Base-by-base conservation (phyloP, 2,113 vertebrate genomes). In the Gobius niger region DNA sequence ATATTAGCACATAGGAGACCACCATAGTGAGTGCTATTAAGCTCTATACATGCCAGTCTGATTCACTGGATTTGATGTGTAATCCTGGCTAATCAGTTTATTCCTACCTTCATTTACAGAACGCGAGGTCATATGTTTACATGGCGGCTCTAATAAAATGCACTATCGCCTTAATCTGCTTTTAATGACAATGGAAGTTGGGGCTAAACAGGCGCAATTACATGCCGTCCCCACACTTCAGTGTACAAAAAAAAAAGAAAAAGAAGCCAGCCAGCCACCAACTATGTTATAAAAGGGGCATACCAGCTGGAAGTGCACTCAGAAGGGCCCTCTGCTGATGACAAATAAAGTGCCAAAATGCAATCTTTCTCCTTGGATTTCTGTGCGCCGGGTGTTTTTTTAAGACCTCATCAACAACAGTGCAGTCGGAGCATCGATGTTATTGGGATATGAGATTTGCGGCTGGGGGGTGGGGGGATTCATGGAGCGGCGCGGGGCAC, bases 401-500 rank as follows among this genome's bases (percentile, higher is more conserved):
- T 41, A 61, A 70, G 65, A 69, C 69, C 62, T 87, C 77, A 57
- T 84, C 70, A 78, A 71, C 77, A 80, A 63, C 78, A 47, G 78
- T 59, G 79, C 67, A 82, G 77, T 76, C 67, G 68, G 75, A 81
- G 78, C 68, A 77, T 74, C 76, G 67, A 34, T 76, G 78, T 83
- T 85, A 75, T 88, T 83, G 80, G 80, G 82, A 78, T 82, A 61
- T 81, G 75, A 82, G 80, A 78, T 75, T 71, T 82, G 75, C 76
- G 82, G 62, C 79, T 68, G 51, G 46, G 77, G 80, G 76, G 77
- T 80, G 59, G 81, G 83, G 78, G 75, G 82, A 61, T 74, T 73
- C n/a, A n/a, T n/a, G n/a, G 79, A 85, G 78, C 86, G 82, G 75
- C 87, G 78, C 83, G 68, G 79, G 86, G 73, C 78, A 70, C 80